Percentiles rank a stretch among this genome's conserved stretches.
Evolutionary conservation across 2,888 invertebrate genomes (phyloP).

Genomic region (Cenopis cana): DNA sequence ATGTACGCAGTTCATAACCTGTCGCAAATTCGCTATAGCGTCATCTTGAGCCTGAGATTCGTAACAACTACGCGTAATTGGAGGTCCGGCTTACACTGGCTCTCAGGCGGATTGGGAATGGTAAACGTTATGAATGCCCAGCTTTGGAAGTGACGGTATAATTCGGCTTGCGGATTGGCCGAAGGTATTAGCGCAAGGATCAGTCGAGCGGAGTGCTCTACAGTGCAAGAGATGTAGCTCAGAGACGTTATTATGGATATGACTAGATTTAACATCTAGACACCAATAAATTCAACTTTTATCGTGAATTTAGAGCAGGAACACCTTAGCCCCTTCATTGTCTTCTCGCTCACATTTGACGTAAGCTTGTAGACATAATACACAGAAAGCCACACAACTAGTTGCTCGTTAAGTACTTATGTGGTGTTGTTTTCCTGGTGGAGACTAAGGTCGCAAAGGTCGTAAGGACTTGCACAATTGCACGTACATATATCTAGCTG

Average conservation of each 20-base stretch:
- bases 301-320: too few species aligned
- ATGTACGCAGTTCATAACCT: background rate
- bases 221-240: constrained; percentile 13
- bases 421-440: too few species aligned
- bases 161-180: constrained; percentile 10
- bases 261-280: background rate
- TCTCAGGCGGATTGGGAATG: background rate
- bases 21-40: background rate
- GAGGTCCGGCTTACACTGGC: constrained; percentile 1
- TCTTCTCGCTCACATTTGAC: too few species aligned
- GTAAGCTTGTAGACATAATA: too few species aligned
- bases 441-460: too few species aligned
- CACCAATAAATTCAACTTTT: background rate
- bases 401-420: too few species aligned
- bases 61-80: background rate
- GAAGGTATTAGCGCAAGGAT: constrained; percentile 10
- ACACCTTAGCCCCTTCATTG: too few species aligned
- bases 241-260: constrained; percentile 11
- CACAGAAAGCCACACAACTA: too few species aligned
- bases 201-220: constrained; percentile 27
- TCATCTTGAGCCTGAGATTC: background rate
- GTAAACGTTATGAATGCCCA: background rate
- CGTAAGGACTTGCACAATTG: too few species aligned
- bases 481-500: too few species aligned
- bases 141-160: background rate